phyloP scores from a whole-genome alignment of 2,113 vertebrate species.

The Bettongia penicillata region DNA sequence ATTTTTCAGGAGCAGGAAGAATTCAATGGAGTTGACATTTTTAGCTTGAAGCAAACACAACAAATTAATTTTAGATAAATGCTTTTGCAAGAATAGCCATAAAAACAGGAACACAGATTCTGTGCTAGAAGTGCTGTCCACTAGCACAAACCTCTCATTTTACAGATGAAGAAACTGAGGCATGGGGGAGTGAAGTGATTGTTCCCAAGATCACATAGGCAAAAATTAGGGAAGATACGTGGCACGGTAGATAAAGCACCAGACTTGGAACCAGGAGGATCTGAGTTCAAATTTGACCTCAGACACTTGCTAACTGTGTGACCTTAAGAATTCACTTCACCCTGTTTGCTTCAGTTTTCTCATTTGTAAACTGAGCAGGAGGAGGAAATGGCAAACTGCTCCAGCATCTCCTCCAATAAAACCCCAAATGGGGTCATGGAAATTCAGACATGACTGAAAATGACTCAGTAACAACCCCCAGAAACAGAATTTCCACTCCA shows the following conservation, averaged over 20 bases:
- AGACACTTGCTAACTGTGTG: neutral
- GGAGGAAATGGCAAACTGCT: neutral
- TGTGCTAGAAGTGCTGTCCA: neutral
- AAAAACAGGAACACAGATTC: neutral
- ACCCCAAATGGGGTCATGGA: neutral
- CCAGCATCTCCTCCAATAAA: neutral
- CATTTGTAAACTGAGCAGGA: neutral
- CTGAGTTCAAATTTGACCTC: neutral
- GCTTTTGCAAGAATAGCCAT: neutral
- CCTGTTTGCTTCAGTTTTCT: neutral
- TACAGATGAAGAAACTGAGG: neutral
- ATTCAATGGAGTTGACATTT: neutral
- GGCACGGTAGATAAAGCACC: neutral
- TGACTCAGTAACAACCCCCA: neutral
- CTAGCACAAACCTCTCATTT: neutral
- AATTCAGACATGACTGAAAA: neutral
- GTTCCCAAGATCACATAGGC: neutral
- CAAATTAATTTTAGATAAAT: neutral
- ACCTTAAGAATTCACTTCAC: neutral
- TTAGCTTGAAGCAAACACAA: neutral
- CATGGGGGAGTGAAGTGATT: neutral
- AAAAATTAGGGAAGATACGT: too few species aligned
- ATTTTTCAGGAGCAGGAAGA: neutral
- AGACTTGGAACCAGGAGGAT: neutral
- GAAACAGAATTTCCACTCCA: neutral